Evolutionary conservation across 2,888 invertebrate genomes (phyloP).

Genomic region (Caenorhabditis angaria): DNA sequence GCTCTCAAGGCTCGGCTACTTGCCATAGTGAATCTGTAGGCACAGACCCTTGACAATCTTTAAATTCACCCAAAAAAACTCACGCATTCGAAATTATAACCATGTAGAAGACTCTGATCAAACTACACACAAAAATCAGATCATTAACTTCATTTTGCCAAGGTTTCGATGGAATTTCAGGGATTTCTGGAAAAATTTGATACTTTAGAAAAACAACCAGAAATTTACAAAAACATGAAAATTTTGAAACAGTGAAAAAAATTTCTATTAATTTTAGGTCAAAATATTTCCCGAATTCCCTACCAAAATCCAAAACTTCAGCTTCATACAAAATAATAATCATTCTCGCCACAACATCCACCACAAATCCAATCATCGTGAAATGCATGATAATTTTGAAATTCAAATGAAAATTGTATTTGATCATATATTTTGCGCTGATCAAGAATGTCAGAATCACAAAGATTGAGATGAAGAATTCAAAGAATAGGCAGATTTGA

Average conservation of each 20-base stretch:
- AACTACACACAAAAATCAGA: not conserved
- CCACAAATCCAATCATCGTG: not conserved
- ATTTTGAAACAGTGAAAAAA: no score
- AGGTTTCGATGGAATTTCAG: no score
- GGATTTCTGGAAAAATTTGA: no score
- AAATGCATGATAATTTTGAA: not conserved
- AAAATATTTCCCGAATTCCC: no score
- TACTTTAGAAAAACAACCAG: no score
- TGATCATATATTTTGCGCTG: not conserved
- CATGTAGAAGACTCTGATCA: not conserved
- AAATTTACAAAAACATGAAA: no score
- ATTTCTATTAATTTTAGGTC: no score
- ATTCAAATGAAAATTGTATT: slow-evolving; percentile 1
- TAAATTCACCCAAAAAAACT: no score
- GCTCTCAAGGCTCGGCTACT: no score
- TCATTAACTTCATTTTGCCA: not conserved
- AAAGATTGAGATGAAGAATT: not conserved
- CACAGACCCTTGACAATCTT: no score
- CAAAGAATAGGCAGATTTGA: not conserved
- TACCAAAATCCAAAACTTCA: not conserved
- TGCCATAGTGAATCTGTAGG: no score
- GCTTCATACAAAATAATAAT: not conserved
- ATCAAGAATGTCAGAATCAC: not conserved
- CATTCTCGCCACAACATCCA: not conserved
- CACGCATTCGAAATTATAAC: not conserved